A percentile compares a stretch with the other conserved stretches of the same genome.
phyloP scores from a whole-genome alignment of 2,797 vertebrate genomes.

The Numenius phaeopus region DNA sequence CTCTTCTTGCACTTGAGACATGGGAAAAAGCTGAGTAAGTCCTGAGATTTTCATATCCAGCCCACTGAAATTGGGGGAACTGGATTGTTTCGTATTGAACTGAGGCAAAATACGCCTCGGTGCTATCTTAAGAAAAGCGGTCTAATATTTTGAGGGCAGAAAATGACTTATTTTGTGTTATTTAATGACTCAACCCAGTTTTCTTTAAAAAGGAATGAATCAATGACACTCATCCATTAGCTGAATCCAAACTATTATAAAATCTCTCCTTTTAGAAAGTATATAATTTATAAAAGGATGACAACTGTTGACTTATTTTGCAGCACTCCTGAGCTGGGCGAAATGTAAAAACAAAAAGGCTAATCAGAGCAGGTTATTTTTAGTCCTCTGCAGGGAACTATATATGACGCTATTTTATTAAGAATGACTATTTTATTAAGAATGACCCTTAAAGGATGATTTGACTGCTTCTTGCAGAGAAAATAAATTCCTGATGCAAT shows the following conservation, averaged over 20 bases:
- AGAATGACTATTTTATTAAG: constrained; percentile 1
- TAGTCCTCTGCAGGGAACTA: neutral
- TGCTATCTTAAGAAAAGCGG: neutral
- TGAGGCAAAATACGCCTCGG: neutral
- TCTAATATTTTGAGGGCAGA: neutral
- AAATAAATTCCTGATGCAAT: constrained; percentile 7
- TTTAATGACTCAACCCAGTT: neutral
- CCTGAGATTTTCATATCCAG: neutral
- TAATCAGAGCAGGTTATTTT: constrained; percentile 4
- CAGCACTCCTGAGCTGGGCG: neutral
- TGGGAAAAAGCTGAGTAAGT: neutral
- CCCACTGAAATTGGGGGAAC: neutral
- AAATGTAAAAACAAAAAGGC: neutral
- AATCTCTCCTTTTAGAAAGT: neutral
- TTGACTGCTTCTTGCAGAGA: neutral
- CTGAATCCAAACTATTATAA: neutral
- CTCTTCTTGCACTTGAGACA: neutral
- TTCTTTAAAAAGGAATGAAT: neutral
- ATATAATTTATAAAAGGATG: neutral
- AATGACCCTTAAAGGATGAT: neutral
- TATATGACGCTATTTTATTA: neutral
- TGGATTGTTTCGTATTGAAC: neutral
- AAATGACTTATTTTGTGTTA: neutral
- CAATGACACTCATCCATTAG: neutral
- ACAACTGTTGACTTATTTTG: neutral